Conservation (phyloP, 2,888 invertebrate species). For the Diplolepis rosae region DNA sequence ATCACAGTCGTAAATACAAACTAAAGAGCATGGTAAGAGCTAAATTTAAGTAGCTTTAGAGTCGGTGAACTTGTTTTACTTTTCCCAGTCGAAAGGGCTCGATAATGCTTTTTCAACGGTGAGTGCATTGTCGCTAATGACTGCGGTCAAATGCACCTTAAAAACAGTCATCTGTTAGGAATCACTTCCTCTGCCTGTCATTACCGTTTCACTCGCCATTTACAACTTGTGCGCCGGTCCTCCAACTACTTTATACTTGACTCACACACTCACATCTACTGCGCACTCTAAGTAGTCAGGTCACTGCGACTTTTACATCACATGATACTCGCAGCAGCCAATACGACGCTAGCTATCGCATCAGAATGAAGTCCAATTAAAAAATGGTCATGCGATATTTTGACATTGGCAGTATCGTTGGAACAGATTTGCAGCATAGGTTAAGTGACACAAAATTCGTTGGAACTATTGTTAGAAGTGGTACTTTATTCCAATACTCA, state of each 20-base stretch:
- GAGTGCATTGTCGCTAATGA: constrained; percentile 67
- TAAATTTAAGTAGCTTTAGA: not conserved
- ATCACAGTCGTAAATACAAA: constrained; percentile 33
- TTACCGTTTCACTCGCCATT: constrained; percentile 56
- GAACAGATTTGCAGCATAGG: too few species aligned
- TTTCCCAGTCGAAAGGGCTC: not conserved
- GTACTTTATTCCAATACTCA: too few species aligned
- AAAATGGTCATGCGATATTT: not conserved
- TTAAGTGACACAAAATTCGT: too few species aligned
- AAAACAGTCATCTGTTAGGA: constrained; percentile 66
- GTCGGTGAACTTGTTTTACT: not conserved
- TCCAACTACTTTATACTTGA: constrained; percentile 24
- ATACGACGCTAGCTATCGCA: not conserved
- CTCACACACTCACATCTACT: constrained; percentile 24
- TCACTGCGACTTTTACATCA: constrained; percentile 11
- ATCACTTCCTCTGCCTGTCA: constrained; percentile 61
- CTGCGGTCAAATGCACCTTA: constrained; percentile 65
- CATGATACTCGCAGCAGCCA: too few species aligned
- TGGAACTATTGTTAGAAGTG: too few species aligned
- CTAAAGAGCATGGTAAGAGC: constrained; percentile 10
- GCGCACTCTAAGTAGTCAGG: constrained; percentile 32
- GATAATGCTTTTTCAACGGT: constrained; percentile 62
- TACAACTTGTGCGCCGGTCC: constrained; percentile 44
- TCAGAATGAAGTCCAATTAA: constrained; percentile 2
- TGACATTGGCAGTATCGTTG: too few species aligned